phyloP scores from a whole-genome alignment of 2,888 invertebrate species.

The Leptinotarsa juncta region DNA sequence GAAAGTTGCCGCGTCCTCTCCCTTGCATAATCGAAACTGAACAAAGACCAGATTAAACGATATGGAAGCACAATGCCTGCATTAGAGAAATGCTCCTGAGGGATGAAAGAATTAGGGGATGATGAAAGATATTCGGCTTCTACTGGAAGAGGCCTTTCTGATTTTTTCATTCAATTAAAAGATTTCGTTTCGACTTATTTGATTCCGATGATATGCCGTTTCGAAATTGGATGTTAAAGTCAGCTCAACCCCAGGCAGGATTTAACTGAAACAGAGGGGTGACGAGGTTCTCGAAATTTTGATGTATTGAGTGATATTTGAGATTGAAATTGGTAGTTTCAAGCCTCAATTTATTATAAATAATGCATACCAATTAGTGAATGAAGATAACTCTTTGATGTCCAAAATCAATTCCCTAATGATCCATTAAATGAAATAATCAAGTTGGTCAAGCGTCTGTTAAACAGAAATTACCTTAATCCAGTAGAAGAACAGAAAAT shows the following conservation, averaged over 20 bases:
- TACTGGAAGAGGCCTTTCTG: background rate
- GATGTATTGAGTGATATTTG: too few relatives aligned
- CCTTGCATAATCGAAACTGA: constrained; percentile 51
- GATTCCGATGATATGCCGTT: background rate
- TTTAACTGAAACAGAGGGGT: constrained; percentile 7
- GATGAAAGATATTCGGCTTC: constrained; percentile 34
- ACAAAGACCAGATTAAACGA: constrained; percentile 56
- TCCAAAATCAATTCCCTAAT: too few relatives aligned
- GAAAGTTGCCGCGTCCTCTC: constrained; percentile 32
- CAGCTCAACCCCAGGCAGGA: constrained; percentile 57
- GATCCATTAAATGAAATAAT: too few relatives aligned
- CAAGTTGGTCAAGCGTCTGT: too few relatives aligned
- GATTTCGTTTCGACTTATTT: constrained; percentile 8
- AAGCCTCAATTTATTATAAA: too few relatives aligned
- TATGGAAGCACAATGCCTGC: constrained; percentile 55
- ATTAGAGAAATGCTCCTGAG: constrained; percentile 52
- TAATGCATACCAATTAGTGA: too few relatives aligned
- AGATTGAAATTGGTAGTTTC: too few relatives aligned
- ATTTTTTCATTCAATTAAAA: constrained; percentile 19
- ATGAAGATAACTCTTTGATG: too few relatives aligned
- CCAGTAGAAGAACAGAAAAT: too few relatives aligned
- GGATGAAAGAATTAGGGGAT: constrained; percentile 41
- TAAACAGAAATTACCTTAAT: too few relatives aligned
- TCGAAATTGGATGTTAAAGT: constrained; percentile 57
- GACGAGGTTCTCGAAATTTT: too few relatives aligned